Evolutionary conservation across 1,140 invertebrate genomes (phyloP), one percentile per base, ranked within the genome.

Genomic region (Leptinotarsa undecemlineata): DNA sequence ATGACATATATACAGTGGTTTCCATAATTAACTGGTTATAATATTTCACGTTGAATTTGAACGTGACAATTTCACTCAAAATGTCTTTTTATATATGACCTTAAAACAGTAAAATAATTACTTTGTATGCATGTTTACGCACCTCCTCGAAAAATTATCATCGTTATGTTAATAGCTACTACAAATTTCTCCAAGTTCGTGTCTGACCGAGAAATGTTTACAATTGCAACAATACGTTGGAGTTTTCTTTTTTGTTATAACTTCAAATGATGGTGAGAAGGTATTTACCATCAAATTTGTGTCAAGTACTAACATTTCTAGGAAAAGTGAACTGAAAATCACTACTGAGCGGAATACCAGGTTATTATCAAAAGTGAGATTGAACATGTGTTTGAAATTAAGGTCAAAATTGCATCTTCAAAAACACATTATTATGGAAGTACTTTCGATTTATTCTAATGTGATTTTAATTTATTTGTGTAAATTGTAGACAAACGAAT

Each of bases 171-270:
- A 57, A 57, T 57, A 57, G 51, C 17, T 17, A 57, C 51, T 17
- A 19, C 51, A 57, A 57, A 57, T 57, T 19, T 57, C 51, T 57
- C 51, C 51, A 57, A 57, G 51, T 57, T 57, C 14, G 51, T 57
- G 51, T 57, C 6, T 57, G 51, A 57, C 51, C 51, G 51, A 57
- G 51, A 19, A 57, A 57, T 17, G 51, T 2, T 19, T 17, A 57
- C 51, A 57, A 57, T 57, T 57, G n/a, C 3, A 57, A 57, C 51
- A 57, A 57, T 57, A 19, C 4, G 15, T 57, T 15, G 3, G 14
- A 57, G 51, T 17, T 57, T 57, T 19, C 15, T 57, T 15, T 15
- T 17, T 57, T 57, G 15, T 57, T 57, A 19, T 57, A 19, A 57
- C 4, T 17, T 17, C 51, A 57, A 57, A 57, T 57, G 51, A 57